Percentiles rank a stretch among this genome's conserved stretches.
phyloP scores from a whole-genome alignment of 2,797 vertebrate species.

The Melopsittacus undulatus region DNA sequence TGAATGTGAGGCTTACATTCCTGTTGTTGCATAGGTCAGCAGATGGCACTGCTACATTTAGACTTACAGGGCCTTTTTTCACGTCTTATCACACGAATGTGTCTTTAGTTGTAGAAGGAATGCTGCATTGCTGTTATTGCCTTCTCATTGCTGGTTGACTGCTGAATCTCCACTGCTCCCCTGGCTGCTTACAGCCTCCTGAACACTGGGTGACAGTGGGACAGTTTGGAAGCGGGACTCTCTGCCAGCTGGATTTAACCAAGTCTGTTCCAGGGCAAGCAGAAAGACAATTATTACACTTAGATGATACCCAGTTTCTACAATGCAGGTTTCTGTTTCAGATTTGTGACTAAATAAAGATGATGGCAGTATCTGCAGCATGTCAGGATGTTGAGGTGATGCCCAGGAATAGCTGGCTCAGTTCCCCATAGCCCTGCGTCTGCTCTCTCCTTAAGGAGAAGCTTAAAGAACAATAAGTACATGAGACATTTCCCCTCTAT shows the following conservation, averaged over 20 bases:
- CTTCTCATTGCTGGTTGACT: background rate
- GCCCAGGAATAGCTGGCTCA: background rate
- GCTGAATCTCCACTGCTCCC: background rate
- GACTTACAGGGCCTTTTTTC: background rate
- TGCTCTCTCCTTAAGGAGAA: background rate
- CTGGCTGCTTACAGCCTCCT: background rate
- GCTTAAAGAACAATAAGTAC: background rate
- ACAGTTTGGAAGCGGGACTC: background rate
- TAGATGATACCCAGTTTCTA: background rate
- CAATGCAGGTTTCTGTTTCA: background rate
- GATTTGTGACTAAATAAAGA: background rate
- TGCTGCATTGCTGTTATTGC: conserved; percentile 53
- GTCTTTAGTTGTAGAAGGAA: conserved; percentile 8
- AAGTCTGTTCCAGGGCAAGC: background rate
- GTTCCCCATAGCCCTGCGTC: background rate
- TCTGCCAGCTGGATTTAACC: background rate
- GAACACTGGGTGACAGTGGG: background rate
- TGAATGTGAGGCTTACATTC: background rate
- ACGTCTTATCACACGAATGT: background rate
- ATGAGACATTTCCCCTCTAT: background rate
- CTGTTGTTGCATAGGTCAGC: conserved; percentile 61
- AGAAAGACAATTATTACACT: background rate
- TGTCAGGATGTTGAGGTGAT: background rate
- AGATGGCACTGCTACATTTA: conserved; percentile 71
- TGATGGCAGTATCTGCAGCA: background rate